Evolutionary conservation across 92 coral and sea anemone species (phyloP).

Genomic region (Palythoa grandis): DNA sequence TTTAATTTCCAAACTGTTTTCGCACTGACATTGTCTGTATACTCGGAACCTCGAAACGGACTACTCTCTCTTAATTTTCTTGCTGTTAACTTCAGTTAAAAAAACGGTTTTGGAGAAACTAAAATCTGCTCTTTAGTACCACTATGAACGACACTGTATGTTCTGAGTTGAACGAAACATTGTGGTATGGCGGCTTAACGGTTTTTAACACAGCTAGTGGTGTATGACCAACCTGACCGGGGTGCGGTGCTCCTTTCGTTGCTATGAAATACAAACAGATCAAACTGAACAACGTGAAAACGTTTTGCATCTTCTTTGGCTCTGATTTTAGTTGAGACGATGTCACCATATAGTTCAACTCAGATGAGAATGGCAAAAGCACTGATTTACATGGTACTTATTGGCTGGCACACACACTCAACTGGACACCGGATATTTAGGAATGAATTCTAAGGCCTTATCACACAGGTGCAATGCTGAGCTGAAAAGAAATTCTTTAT

Average conservation of each 20-base stretch:
- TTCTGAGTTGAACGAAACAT: no score
- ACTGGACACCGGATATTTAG: slow-evolving; percentile 5
- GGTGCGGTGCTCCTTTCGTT: background rate
- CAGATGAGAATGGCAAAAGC: background rate
- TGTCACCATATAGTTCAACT: background rate
- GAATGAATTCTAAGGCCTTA: slow-evolving; percentile 13
- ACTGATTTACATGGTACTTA: background rate
- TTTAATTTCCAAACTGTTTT: no score
- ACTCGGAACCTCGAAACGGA: no score
- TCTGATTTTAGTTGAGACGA: background rate
- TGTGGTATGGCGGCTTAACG: background rate
- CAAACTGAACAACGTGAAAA: background rate
- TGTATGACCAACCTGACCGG: background rate
- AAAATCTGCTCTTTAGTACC: no score
- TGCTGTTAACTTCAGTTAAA: no score
- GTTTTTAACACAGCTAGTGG: background rate
- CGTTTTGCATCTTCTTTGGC: background rate
- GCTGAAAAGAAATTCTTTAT: background rate
- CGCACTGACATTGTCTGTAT: no score
- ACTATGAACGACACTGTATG: no score
- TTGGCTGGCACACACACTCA: background rate
- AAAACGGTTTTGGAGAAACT: no score
- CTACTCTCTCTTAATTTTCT: no score
- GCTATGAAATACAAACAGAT: slow-evolving; percentile 1
- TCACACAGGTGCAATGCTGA: background rate